Conservation (phyloP, 2,888 invertebrate genomes). For the Pseudococcus longispinus region DNA sequence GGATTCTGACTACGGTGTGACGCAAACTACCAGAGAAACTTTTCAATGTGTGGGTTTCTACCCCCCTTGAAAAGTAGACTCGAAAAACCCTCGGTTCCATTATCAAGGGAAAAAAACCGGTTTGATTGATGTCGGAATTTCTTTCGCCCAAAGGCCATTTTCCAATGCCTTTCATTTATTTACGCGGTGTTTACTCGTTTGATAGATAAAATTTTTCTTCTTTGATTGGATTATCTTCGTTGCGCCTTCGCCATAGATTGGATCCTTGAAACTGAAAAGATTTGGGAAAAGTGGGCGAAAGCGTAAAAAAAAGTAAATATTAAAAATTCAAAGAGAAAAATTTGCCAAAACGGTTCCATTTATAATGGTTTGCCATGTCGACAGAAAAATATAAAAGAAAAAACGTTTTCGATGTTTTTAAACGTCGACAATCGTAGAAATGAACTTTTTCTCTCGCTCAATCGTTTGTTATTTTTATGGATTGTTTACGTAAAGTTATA, state of each 20-base stretch:
- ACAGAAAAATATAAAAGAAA: neutral
- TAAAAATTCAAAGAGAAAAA: conserved; percentile 28
- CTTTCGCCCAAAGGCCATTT: neutral
- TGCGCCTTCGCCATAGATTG: neutral
- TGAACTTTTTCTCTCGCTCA: neutral
- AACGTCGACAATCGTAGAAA: neutral
- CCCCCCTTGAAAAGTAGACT: neutral
- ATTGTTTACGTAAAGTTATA: conserved; percentile 18
- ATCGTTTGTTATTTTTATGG: conserved; percentile 26
- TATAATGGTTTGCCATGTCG: neutral
- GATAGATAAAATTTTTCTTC: neutral
- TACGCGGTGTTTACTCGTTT: neutral
- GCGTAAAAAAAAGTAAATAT: neutral
- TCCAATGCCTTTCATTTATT: neutral
- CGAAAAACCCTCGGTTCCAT: neutral
- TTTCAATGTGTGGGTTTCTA: neutral
- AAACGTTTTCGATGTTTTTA: conserved; percentile 20
- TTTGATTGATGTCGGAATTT: neutral
- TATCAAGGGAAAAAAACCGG: neutral
- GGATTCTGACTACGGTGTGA: conserved; percentile 4
- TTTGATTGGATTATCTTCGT: neutral
- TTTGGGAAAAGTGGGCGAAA: neutral
- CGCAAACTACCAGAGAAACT: neutral
- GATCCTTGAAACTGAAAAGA: neutral
- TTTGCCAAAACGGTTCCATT: neutral